Conservation (phyloP, 2,888 invertebrate species). For the Rotaria magnacalcarata region DNA sequence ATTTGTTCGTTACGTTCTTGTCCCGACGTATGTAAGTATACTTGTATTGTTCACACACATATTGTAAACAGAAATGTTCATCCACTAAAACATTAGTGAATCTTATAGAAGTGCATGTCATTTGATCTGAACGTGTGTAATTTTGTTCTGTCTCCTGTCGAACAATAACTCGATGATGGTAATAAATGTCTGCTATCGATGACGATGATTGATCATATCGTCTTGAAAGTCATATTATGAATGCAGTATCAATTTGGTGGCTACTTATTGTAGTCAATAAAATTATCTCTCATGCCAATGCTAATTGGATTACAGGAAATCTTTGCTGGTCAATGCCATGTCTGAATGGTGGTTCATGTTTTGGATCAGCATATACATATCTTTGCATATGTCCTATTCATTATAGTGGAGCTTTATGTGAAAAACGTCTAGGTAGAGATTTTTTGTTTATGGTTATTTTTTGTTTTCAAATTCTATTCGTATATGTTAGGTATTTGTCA, state of each 20-base stretch:
- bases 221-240: background rate
- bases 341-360: conserved; percentile 2
- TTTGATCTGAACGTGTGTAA: background rate
- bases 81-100: background rate
- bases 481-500: background rate
- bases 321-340: conserved; percentile 27
- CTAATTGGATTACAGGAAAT: background rate
- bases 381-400: background rate
- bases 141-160: background rate
- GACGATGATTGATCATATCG: background rate
- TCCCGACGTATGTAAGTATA: background rate
- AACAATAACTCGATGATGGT: background rate
- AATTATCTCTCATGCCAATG: background rate
- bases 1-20: background rate
- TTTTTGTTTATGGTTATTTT: no score
- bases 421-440: background rate
- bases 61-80: background rate
- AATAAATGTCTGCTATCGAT: background rate
- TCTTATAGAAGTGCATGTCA: background rate
- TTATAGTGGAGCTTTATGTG: background rate
- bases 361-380: conserved; percentile 8
- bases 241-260: background rate
- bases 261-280: background rate
- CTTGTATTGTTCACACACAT: background rate
- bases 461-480: no score